phyloP scores from a whole-genome alignment of 2,797 vertebrate species.

The Acrossocheilus fasciatus region DNA sequence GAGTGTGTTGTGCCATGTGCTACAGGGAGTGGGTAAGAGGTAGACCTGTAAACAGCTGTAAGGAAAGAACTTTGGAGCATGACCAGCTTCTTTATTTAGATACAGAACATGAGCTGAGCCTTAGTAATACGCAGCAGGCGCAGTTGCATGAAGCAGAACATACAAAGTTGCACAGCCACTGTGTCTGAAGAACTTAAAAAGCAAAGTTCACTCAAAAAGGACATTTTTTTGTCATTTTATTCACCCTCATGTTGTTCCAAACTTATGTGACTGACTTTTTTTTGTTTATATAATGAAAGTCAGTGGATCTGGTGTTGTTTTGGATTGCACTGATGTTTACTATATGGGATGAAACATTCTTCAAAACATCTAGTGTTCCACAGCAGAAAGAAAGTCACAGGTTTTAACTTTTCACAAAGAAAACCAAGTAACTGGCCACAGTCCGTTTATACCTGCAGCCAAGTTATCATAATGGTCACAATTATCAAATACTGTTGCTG shows the following conservation, averaged over 20 bases:
- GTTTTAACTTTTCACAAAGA: background rate
- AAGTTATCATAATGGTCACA: too few relatives aligned
- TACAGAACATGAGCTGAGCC: constrained; percentile 3
- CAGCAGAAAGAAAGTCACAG: background rate
- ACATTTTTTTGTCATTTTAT: background rate
- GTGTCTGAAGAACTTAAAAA: background rate
- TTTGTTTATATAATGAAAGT: background rate
- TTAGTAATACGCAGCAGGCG: background rate
- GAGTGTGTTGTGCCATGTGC: background rate
- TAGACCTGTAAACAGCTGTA: constrained; percentile 5
- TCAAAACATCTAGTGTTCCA: background rate
- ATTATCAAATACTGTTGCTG: too few relatives aligned
- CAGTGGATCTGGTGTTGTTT: background rate
- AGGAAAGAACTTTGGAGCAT: background rate
- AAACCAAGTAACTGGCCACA: background rate
- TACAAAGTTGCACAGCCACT: background rate
- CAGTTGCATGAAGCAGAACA: background rate
- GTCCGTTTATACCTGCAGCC: background rate
- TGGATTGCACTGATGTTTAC: background rate
- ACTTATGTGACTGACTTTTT: background rate
- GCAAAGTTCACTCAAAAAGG: too few relatives aligned
- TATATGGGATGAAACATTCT: background rate
- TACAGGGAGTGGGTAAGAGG: background rate
- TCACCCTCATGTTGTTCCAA: background rate
- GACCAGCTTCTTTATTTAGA: constrained; percentile 28